Evolutionary conservation across 2,113 vertebrate genomes (phyloP).

Genomic region (Pseudonaja textilis): DNA sequence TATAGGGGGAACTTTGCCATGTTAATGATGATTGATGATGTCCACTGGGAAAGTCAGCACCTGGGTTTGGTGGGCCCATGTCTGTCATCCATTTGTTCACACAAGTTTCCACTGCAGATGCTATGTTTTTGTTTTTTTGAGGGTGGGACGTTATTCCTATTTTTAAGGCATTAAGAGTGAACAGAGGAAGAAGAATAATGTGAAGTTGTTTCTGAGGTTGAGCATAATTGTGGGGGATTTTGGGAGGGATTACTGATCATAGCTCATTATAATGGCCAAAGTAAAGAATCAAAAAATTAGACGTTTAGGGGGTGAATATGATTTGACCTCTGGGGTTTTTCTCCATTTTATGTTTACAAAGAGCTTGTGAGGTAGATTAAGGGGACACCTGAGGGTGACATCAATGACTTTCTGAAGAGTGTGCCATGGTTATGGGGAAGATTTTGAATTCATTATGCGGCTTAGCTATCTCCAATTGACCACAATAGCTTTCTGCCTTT

Average conservation of each 20-base stretch:
- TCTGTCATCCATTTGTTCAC: slow-evolving; percentile 48
- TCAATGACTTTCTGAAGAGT: not conserved
- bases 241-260: too few relatives aligned
- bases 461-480: not conserved
- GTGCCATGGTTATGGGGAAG: not conserved
- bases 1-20: slow-evolving; percentile 47
- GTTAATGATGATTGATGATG: slow-evolving; percentile 64
- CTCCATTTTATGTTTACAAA: not conserved
- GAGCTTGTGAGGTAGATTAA: not conserved
- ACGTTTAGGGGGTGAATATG: not conserved
- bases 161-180: slow-evolving; percentile 58
- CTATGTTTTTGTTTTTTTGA: slow-evolving; percentile 47
- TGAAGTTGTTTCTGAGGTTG: slow-evolving; percentile 56
- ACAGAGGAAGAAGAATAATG: slow-evolving; percentile 59
- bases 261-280: not conserved
- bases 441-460: slow-evolving; percentile 35
- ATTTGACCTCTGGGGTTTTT: not conserved
- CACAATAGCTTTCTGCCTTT: slow-evolving; percentile 25
- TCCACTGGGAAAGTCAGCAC: slow-evolving; percentile 53
- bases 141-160: slow-evolving; percentile 26
- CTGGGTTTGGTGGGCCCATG: slow-evolving; percentile 18
- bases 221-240: slow-evolving; percentile 15
- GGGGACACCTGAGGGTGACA: not conserved
- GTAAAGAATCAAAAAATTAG: not conserved
- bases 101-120: slow-evolving; percentile 32